Evolutionary conservation across 2,113 vertebrate species (phyloP).

Genomic region (Pongo pygmaeus): DNA sequence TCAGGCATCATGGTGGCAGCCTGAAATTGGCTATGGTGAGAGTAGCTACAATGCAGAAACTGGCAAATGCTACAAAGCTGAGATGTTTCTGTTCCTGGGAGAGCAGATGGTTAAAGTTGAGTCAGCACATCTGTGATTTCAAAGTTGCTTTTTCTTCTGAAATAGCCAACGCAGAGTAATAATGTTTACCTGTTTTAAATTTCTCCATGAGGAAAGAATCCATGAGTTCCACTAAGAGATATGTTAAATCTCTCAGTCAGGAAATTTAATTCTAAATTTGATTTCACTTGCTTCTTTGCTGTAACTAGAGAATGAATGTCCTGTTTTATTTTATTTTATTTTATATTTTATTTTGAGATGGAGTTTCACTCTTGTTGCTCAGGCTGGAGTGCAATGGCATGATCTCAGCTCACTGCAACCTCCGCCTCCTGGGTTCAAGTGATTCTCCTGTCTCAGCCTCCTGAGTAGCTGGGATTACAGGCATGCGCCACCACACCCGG

Average conservation of each 20-base stretch:
- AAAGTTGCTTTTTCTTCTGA: neutral
- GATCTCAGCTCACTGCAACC: no score
- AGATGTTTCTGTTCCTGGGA: neutral
- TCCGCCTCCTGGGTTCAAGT: no score
- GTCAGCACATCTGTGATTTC: neutral
- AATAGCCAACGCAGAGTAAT: neutral
- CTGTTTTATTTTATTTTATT: neutral
- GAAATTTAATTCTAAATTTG: constrained; percentile 1
- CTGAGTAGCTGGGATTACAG: no score
- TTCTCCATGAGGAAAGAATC: neutral
- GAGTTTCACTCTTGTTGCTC: no score
- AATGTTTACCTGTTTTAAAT: neutral
- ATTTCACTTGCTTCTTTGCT: neutral
- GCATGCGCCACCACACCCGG: no score
- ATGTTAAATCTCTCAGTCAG: neutral
- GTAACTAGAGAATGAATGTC: constrained; percentile 24
- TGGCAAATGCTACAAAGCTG: neutral
- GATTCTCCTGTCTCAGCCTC: no score
- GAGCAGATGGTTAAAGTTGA: neutral
- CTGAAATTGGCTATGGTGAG: neutral
- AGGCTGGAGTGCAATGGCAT: no score
- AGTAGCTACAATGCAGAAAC: neutral
- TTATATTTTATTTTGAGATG: no score
- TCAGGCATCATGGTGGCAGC: neutral
- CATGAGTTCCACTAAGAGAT: neutral